Evolutionary conservation across 2,888 invertebrate species (phyloP), one percentile per base, ranked within the genome.

Genomic region (Copidosoma aretas): DNA sequence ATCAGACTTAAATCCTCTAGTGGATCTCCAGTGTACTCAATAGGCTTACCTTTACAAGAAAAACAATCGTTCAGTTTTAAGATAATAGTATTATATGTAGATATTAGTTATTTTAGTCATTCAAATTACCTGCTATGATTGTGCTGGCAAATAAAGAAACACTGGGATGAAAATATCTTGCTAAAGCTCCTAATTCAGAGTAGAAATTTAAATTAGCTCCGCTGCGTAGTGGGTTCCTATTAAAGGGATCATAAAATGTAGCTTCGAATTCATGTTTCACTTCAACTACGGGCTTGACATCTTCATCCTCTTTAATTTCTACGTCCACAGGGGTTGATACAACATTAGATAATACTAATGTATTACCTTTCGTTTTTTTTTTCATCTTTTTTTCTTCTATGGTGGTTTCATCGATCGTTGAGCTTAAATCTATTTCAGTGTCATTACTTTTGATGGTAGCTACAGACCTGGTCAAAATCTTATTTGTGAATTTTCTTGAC

Each of bases 11-110:
- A 96, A 84, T 99, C 98, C 77, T 93, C 90, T 2, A 99, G 84
- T 0, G 98, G 97, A 84, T 99, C 97, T 0, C 98, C 98, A 68
- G 90, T 89, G 84, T 98, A 98, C 46, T 89, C 89, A 63, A 97
- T 91, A 64, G 88, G 84, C 84, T 91, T 87, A 32, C 89, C 92
- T 92, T 52, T 3, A 72, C 67, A 66, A 54, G 60, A 67, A 25
- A 49, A 73, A 67, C 21, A 15, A 69, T 49, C 19, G 49, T n/a
- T 19, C 19, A 10, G 15, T 19, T 54, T 19, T 10, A 22, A 15
- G 19, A 54, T 54, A 1, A 54, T 54, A 54, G 1, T 32, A 5
- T 32, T 32, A 32, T 8, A 32, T 25, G 19, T 3, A 46, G 43
- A 3, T 46, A 46, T 3, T 46, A 3, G 3, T 46, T 8, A 32